Base-by-base conservation (phyloP, 2,797 vertebrate genomes). In the Danionella dracula region DNA sequence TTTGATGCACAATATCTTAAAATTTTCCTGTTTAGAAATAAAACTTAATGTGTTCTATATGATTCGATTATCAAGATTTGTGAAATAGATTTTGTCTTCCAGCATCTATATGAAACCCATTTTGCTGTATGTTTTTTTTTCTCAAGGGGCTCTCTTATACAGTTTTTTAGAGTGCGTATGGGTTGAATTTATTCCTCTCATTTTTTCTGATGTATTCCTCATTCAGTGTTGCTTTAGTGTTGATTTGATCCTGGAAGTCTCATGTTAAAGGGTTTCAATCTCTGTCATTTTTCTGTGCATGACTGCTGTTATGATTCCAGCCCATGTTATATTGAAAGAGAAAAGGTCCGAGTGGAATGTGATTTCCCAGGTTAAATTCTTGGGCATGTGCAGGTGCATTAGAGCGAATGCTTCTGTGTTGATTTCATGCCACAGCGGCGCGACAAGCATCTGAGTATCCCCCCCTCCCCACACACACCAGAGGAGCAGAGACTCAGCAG, bases 401-500 rank as follows among this genome's bases (percentile, higher is more conserved):
- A 54, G 64, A 62, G 64, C 41, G 42, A 61, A 66, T 62, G 70
- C 37, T 53, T 61, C 70, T 72, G 72, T 66, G 64, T 66, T 66
- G 72, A 74, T 77, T 77, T 75, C 72, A 75, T 58, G 70, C 62
- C 70, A 72, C 62, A 60, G 51, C 76, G 76, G 79, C 80, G 56
- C 34, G 64, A 76, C 73, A 75, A 74, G 71, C 66, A 67, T 68
- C 70, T 73, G 76, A 63, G 66, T 49, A 61, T 49, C 56, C 34
- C 45, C 21, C 62, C 13, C 67, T 57, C 53, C 56, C 34, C 45
- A 31, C 62, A 17, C 67, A 66, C 53, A 58, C 53, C 74, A 78
- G 78, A 82, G 50, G 57, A 76, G 78, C 79, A 66, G 75, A 81
- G 72, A 84, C 79, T 83, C 82, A 70, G 49, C 60, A 59, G 38